Evolutionary conservation across 2,113 vertebrate species (phyloP).

Genomic region (Ondatra zibethicus): DNA sequence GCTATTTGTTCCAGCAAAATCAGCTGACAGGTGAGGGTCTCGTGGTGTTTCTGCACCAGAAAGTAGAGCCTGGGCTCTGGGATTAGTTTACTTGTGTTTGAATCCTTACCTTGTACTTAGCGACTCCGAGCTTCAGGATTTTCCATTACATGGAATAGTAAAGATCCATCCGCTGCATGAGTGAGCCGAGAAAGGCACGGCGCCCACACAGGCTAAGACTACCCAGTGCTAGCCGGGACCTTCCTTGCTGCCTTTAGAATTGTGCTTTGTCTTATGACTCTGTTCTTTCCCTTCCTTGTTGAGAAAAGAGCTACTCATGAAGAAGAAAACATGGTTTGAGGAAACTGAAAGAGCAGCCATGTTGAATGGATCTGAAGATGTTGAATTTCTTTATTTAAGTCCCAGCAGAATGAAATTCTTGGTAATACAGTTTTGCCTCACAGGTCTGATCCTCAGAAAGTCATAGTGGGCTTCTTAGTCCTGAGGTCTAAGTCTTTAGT

Average conservation of each 20-base stretch:
- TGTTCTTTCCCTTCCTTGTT: not conserved
- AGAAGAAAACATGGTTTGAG: not conserved
- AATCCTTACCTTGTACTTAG: not conserved
- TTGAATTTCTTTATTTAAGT: not conserved
- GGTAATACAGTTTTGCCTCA: not conserved
- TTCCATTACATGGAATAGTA: not conserved
- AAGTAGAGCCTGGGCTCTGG: not conserved
- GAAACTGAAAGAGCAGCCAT: conserved; percentile 8
- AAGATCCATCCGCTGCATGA: too few relatives aligned
- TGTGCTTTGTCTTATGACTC: not conserved
- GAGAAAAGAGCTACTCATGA: not conserved
- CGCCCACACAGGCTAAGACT: not conserved
- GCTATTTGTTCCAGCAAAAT: not conserved
- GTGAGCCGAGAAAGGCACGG: not conserved
- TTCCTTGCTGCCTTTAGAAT: not conserved
- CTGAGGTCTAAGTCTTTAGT: not conserved
- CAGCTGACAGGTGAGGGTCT: not conserved
- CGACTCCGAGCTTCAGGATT: not conserved
- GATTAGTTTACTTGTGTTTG: not conserved
- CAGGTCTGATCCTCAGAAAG: not conserved
- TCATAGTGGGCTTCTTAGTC: not conserved
- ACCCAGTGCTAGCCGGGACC: not conserved
- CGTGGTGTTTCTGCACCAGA: not conserved
- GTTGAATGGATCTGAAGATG: conserved; percentile 2
- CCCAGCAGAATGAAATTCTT: not conserved